phyloP scores from a whole-genome alignment of 92 coral and sea anemone genomes.

The Zoanthus gigantus region DNA sequence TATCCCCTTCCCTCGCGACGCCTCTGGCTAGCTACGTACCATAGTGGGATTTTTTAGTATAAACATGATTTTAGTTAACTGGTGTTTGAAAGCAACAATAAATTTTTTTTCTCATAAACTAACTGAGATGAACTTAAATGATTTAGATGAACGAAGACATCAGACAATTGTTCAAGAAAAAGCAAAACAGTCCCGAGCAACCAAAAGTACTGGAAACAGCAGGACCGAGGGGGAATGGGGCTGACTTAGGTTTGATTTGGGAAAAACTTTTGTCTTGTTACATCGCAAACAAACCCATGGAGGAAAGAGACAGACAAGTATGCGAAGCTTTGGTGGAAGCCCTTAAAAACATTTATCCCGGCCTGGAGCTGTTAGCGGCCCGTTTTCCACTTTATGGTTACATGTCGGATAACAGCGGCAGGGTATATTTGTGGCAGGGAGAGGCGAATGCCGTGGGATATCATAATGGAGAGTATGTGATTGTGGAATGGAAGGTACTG shows the following conservation, averaged over 20 bases:
- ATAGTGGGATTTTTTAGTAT: no score
- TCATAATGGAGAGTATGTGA: conserved; percentile 41
- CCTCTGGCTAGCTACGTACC: no score
- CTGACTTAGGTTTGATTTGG: conserved; percentile 22
- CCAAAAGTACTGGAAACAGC: conserved; percentile 24
- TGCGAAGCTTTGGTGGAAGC: conserved; percentile 24
- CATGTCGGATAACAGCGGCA: conserved; percentile 28
- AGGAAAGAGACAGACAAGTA: conserved; percentile 18
- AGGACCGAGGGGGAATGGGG: conserved; percentile 44
- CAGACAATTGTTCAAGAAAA: conserved; percentile 33
- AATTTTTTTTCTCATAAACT: neutral
- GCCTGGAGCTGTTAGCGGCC: conserved; percentile 11
- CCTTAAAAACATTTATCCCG: conserved; percentile 19
- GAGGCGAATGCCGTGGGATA: conserved; percentile 58
- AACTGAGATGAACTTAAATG: neutral
- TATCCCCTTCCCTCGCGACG: no score
- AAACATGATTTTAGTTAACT: no score
- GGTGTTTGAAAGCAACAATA: neutral
- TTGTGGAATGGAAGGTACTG: conserved; percentile 68
- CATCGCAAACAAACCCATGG: conserved; percentile 12
- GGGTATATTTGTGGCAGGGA: conserved; percentile 38
- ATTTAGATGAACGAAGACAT: conserved; percentile 39
- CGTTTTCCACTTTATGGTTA: conserved; percentile 34
- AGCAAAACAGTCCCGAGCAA: conserved; percentile 18
- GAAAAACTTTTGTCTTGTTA: conserved; percentile 25